Percentiles rank a stretch among this genome's conserved stretches.
Conservation (phyloP, 2,888 invertebrate species). For the Esperia sulphurella region DNA sequence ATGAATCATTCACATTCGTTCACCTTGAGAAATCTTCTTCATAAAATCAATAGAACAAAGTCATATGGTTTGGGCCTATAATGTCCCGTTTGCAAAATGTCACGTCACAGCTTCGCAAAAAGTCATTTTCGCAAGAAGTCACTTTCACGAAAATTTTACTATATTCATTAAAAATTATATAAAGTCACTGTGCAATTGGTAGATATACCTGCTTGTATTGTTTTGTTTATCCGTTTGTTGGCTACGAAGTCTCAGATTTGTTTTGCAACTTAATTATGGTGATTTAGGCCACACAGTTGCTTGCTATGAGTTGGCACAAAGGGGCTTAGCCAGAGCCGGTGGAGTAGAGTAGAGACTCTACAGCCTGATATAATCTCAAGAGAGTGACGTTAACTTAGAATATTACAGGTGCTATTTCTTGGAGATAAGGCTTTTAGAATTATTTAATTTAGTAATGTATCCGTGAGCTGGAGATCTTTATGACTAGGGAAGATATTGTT, state of each 20-base stretch:
- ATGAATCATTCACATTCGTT: too few species aligned
- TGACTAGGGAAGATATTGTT: too few species aligned
- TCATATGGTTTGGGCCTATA: too few species aligned
- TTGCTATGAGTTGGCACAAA: slow-evolving; percentile 36
- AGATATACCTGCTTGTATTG: too few species aligned
- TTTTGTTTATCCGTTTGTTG: neutral
- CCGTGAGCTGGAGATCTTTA: neutral
- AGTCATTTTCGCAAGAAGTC: too few species aligned
- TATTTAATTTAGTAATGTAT: slow-evolving; percentile 10
- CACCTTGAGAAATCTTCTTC: too few species aligned
- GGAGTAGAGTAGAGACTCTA: slow-evolving; percentile 15
- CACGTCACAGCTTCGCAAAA: too few species aligned
- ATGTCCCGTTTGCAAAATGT: too few species aligned
- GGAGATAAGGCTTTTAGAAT: slow-evolving; percentile 11
- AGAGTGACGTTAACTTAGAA: slow-evolving; percentile 41
- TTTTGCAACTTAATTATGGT: slow-evolving; percentile 42
- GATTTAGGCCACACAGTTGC: slow-evolving; percentile 41
- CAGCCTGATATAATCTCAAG: slow-evolving; percentile 42
- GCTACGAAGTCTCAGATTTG: slow-evolving; percentile 27
- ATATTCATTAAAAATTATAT: neutral
- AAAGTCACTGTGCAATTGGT: neutral
- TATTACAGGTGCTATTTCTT: slow-evolving; percentile 11
- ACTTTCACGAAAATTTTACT: too few species aligned
- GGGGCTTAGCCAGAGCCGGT: slow-evolving; percentile 20
- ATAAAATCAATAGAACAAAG: too few species aligned